phyloP scores from a whole-genome alignment of 2,797 vertebrate genomes.

The Anomalospiza imberbis region DNA sequence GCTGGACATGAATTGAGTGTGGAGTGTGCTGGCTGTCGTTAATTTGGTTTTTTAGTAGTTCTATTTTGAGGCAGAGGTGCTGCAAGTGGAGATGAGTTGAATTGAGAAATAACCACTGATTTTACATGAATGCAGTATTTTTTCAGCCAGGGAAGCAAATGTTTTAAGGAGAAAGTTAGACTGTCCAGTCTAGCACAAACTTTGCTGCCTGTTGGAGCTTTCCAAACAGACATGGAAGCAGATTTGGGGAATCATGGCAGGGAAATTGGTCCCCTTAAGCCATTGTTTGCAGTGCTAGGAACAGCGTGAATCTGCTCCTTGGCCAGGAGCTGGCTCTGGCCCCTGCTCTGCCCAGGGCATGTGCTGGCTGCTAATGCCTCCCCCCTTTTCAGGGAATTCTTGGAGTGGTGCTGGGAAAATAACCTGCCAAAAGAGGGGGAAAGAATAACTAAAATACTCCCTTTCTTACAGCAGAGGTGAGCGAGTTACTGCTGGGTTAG shows the following conservation, averaged over 20 bases:
- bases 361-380: neutral
- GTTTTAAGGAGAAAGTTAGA: rapidly evolving
- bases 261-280: neutral
- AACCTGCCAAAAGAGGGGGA: neutral
- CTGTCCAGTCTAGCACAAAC: neutral
- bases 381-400: neutral
- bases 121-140: neutral
- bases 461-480: neutral
- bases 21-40: neutral
- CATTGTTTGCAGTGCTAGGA: neutral
- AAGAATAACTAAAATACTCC: neutral
- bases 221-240: neutral
- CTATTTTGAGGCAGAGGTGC: neutral
- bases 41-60: neutral
- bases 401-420: neutral
- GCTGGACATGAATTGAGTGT: neutral
- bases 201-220: neutral
- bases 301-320: neutral
- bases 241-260: neutral
- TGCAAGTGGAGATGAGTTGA: neutral
- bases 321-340: neutral
- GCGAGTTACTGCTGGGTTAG: neutral
- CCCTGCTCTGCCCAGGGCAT: neutral
- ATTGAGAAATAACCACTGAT: neutral
- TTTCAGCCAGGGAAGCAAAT: neutral